Percentiles rank a stretch among this genome's conserved stretches.
These are phyloP conservation scores for Corvus moneduloides DNA, from an alignment of 2,113 vertebrate genomes.

Conservation along the genomic window DNA sequence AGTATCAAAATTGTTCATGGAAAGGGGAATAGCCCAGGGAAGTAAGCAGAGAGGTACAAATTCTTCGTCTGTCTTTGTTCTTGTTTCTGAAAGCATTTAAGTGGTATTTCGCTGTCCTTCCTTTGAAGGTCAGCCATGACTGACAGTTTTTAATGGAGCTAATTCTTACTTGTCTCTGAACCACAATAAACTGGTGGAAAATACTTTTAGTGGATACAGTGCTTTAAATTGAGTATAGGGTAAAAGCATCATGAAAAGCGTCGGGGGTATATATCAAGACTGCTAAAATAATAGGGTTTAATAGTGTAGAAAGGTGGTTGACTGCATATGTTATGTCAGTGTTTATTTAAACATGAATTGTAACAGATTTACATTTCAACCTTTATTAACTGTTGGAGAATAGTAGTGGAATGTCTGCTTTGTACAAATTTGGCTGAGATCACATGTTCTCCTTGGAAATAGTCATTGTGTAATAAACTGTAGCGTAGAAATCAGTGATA, in stretches of 20 bases:
- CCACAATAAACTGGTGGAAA: not conserved
- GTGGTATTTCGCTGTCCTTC: not conserved
- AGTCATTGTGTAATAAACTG: not conserved
- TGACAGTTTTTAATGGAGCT: not conserved
- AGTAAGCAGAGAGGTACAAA: not conserved
- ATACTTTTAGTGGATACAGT: not conserved
- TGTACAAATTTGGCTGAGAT: not conserved
- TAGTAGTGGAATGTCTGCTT: not conserved
- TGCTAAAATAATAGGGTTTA: not conserved
- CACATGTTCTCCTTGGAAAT: not conserved
- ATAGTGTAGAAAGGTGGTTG: not conserved
- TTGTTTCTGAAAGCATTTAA: not conserved
- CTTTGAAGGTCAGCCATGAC: not conserved
- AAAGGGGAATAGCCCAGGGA: not conserved
- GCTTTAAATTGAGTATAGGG: not conserved
- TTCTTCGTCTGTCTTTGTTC: not conserved
- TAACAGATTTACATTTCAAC: slow-evolving; percentile 11
- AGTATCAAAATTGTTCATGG: not conserved
- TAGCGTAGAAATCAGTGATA: not conserved
- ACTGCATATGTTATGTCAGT: not conserved
- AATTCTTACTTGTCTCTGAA: slow-evolving; percentile 1
- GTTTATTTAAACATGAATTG: not conserved
- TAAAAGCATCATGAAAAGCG: not conserved
- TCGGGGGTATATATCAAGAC: not conserved
- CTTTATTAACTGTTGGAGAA: not conserved